Evolutionary conservation across 2,797 vertebrate species (phyloP), one percentile per base, ranked within the genome.

Genomic region (Tympanoctomys barrerae): DNA sequence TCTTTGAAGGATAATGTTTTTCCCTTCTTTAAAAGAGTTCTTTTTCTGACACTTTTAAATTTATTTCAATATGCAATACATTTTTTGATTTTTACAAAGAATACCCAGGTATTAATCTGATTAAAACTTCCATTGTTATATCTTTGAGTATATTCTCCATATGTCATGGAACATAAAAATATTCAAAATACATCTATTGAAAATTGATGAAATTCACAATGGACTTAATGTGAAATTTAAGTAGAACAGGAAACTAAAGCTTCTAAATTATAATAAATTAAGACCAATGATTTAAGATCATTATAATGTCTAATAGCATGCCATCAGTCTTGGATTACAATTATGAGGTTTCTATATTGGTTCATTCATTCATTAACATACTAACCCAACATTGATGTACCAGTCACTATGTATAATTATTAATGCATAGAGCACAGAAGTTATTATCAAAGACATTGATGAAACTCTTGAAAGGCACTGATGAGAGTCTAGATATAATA

Each of bases 31-130:
- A 57, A 78, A 92, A 83, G 21, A 31, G 26, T 21, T 90, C 19
- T 84, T 87, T 68, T 54, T 57, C 52, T 87, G 80, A 89, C 13
- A 79, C 79, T 80, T 80, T 89, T 22, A 82, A 71, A 80, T 39
- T 39, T 57, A 24, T 70, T 31, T 90, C 57, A 90, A 77, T 4
- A 1, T 90, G 39, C 71, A 89, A 66, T 91, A 46, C 6, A 78
- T 70, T 92, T 62, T 42, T n/a, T 89, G 2, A 33, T 52, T 91
- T 86, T 81, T 82, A 68, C 5, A 81, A 86, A 11, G 52, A 46
- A 22, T 57, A 52, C 77, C 39, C 70, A 36, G 18, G 1, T 80
- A 39, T 80, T 90, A 54, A 42, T 46, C 36, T 42, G 62, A 75
- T 97, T 78, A 36, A 77, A 86, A 97, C 0, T 57, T 14, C 31